Conservation (phyloP, 2,797 vertebrate genomes). For the Schizopygopsis malacanthus region DNA sequence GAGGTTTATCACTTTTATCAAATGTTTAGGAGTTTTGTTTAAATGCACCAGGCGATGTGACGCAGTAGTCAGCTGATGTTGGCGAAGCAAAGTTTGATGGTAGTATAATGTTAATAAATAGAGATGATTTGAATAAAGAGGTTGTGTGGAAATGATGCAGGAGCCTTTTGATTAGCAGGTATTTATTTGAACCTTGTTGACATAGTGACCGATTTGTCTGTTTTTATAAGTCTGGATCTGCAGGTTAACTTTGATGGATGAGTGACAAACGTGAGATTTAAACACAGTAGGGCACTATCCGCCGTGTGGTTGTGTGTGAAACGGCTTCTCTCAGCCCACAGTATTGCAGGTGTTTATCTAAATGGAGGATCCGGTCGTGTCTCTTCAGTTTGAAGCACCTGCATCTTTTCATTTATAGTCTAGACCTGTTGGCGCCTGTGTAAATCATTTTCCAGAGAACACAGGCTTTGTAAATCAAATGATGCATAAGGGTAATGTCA, state of each 20-base stretch:
- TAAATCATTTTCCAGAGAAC: constrained; percentile 68
- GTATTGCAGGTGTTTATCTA: constrained; percentile 52
- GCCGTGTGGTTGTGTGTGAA: constrained; percentile 67
- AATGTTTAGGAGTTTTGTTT: constrained; percentile 56
- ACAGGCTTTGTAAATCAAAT: constrained; percentile 60
- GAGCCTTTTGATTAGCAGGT: constrained; percentile 70
- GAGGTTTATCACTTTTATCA: constrained; percentile 62
- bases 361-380: constrained; percentile 28
- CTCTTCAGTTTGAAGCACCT: constrained; percentile 22
- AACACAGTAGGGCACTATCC: constrained; percentile 68
- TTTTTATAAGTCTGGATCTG: constrained; percentile 62
- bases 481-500: constrained; percentile 60
- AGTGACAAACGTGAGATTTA: constrained; percentile 58
- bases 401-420: constrained; percentile 41
- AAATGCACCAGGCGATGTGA: constrained; percentile 53
- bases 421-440: constrained; percentile 72
- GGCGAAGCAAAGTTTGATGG: constrained; percentile 49
- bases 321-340: constrained; percentile 20
- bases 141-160: constrained; percentile 49
- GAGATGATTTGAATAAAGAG: constrained; percentile 62
- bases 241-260: constrained; percentile 54
- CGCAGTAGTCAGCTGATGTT: constrained; percentile 64
- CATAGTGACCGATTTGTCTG: constrained; percentile 66
- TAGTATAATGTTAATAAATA: constrained; percentile 62
- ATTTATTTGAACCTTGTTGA: constrained; percentile 76